Percentiles rank a stretch among this genome's conserved stretches.
phyloP scores from a whole-genome alignment of 1,140 invertebrate species.

The Anagrus nilaparvatae region DNA sequence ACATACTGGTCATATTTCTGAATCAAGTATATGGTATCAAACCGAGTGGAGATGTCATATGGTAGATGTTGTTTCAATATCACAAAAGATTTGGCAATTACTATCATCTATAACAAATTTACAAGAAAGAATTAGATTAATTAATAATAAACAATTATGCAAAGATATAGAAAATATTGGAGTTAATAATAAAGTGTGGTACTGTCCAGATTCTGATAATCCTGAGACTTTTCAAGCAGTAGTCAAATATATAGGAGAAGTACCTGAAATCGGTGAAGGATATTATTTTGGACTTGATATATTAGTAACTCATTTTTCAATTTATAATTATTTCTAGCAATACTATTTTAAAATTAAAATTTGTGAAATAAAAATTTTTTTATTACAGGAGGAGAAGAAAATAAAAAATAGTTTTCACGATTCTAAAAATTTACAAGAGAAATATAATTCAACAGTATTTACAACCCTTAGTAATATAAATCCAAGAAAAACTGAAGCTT shows the following conservation, averaged over 20 bases:
- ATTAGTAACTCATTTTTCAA: constrained; percentile 39
- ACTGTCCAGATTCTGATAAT: constrained; percentile 15
- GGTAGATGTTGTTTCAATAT: constrained; percentile 27
- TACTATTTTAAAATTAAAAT: no score
- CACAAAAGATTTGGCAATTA: constrained; percentile 39
- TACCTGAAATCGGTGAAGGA: constrained; percentile 41
- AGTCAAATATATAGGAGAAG: constrained; percentile 45
- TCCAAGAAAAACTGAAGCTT: constrained; percentile 20
- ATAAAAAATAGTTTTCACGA: no score
- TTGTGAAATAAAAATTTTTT: no score
- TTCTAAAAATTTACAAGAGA: no score
- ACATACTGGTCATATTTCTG: constrained; percentile 15
- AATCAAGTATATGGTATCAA: constrained; percentile 23
- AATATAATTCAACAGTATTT: constrained; percentile 20
- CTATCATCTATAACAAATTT: constrained; percentile 39
- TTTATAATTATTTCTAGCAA: constrained; percentile 7
- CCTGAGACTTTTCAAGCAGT: constrained; percentile 25
- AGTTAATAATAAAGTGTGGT: constrained; percentile 28
- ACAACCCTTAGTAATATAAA: constrained; percentile 24
- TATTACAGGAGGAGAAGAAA: no score
- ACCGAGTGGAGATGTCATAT: constrained; percentile 33
- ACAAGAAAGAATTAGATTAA: constrained; percentile 41
- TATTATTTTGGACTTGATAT: constrained; percentile 48
- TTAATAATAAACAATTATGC: constrained; percentile 36
- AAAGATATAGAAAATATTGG: constrained; percentile 34